Percentiles rank a stretch among this genome's conserved stretches.
Conservation (phyloP, 1,140 invertebrate species). For the Drosophila pruinosa region DNA sequence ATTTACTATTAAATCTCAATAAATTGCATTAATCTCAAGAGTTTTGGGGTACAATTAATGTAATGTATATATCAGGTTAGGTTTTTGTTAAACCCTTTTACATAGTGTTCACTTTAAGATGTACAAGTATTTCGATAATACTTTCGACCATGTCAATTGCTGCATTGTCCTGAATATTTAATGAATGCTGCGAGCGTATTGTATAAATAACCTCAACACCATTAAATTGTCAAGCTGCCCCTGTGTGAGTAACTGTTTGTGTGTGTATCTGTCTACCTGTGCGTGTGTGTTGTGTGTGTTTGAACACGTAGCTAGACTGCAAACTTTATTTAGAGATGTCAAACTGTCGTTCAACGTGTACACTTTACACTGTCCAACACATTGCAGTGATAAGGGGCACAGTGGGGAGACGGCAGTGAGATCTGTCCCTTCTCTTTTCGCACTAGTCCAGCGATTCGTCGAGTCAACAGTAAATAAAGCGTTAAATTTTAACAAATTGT, state of each 20-base stretch:
- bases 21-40: too few species aligned
- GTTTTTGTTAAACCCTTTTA: background rate
- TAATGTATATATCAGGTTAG: too few species aligned
- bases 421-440: background rate
- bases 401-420: background rate
- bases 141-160: constrained; percentile 52
- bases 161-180: constrained; percentile 64
- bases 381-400: background rate
- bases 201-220: constrained; percentile 80
- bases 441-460: constrained; percentile 13
- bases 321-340: constrained; percentile 80
- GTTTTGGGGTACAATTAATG: too few species aligned
- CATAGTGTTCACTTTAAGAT: constrained; percentile 10
- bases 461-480: constrained; percentile 73
- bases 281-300: constrained; percentile 15
- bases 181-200: constrained; percentile 63
- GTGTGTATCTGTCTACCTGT: background rate
- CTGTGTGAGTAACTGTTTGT: constrained; percentile 4
- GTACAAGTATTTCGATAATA: background rate
- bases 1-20: too few species aligned
- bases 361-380: constrained; percentile 44
- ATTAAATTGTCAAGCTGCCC: constrained; percentile 71
- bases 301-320: constrained; percentile 55
- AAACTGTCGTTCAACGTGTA: constrained; percentile 74
- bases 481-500: constrained; percentile 81